Evolutionary conservation across 1,140 invertebrate species (phyloP), one percentile per base, ranked within the genome.

Genomic region (Drosophila punjabiensis): DNA sequence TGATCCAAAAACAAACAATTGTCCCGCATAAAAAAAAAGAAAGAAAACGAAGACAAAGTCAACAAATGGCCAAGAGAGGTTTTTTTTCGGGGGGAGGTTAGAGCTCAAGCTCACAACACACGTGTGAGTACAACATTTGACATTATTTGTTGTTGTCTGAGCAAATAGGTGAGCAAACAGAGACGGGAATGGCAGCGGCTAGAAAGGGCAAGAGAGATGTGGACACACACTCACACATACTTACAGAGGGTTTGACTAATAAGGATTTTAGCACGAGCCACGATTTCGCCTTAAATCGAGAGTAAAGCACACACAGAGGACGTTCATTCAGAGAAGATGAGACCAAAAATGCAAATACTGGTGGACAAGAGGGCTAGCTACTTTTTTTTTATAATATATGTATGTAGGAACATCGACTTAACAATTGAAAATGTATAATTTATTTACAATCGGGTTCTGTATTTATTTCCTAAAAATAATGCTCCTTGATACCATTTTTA

Each of bases 111-210:
- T 58, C 55, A 39, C 55, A 58, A 35, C 63, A 55, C 77, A 88
- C 81, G 86, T 89, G 85, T 82, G 81, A 85, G 76, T 53, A 67
- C 73, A 71, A 68, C 64, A 64, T 66, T 87, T 61, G 67, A 82
- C 75, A 81, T 65, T 82, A 81, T 85, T 85, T 90, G 81, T 69
- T 88, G 79, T 90, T 78, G 85, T 81, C 81, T 81, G 70, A 76
- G 85, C 71, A 88, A 88, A 88, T 85, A 90, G 85, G 71, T 82
- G 79, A 79, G 79, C 86, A 89, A 84, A 79, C 68, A 79, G 50
- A 70, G 35, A 61, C 65, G n/a, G 43, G 13, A 52, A 47, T 33
- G 20, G 66, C 32, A 13, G 62, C 2, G 32, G 16, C 45, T 18
- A 56, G 16, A 37, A 41, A 32, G 47, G 59, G 14, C 33, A 33